Conservation (phyloP, 53 echinoderm and acorn worm species). For the Patiria pectinifera region DNA sequence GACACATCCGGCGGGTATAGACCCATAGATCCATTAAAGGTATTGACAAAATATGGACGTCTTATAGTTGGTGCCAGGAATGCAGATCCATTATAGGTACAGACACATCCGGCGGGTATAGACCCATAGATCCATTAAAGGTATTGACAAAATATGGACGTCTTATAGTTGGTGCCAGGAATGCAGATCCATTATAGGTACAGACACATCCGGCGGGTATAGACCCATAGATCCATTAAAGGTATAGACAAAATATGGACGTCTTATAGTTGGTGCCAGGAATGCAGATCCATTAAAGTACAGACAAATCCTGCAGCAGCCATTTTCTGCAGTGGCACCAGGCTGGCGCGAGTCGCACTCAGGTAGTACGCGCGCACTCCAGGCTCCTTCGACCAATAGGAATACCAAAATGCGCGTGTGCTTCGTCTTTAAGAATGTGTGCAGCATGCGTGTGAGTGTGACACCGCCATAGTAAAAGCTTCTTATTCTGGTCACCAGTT, state of each 20-base stretch:
- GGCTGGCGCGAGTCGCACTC: too few species aligned
- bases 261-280: constrained; percentile 76
- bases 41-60: constrained; percentile 19
- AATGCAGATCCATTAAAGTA: constrained; percentile 84
- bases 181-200: constrained; percentile 83
- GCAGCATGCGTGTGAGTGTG: too few species aligned
- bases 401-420: too few species aligned
- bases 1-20: background rate
- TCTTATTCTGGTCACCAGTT: too few species aligned
- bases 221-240: background rate
- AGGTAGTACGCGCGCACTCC: too few species aligned
- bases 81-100: constrained; percentile 81
- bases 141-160: background rate
- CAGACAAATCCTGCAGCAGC: background rate
- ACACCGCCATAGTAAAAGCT: too few species aligned
- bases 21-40: background rate
- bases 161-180: constrained; percentile 80
- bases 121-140: background rate
- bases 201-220: background rate
- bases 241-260: background rate
- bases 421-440: too few species aligned
- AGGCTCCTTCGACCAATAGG: too few species aligned
- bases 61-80: constrained; percentile 86
- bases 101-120: background rate
- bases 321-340: too few species aligned